These are phyloP conservation scores for Caretta caretta DNA, from an alignment of 2,113 vertebrate genomes.

Conservation along the genomic window DNA sequence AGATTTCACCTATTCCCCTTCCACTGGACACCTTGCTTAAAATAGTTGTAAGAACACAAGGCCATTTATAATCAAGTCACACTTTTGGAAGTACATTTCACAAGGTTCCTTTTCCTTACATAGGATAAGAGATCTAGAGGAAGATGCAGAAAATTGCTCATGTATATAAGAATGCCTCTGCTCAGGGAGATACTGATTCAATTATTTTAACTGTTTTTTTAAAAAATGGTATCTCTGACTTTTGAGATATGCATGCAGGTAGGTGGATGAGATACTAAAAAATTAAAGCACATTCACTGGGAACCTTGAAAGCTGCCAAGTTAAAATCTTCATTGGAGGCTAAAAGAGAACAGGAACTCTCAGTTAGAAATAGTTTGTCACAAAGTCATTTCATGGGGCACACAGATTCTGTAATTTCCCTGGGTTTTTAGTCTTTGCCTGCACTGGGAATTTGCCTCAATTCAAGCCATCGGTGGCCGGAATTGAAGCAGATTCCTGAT, in stretches of 20 bases:
- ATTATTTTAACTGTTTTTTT: background rate
- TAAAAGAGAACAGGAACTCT: background rate
- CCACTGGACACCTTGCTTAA: background rate
- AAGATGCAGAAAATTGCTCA: background rate
- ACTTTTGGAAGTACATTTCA: background rate
- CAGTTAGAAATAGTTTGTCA: background rate
- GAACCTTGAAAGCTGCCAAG: background rate
- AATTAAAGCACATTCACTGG: background rate
- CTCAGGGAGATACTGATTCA: background rate
- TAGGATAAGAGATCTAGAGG: background rate
- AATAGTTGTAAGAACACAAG: background rate
- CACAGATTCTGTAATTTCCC: background rate
- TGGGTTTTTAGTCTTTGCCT: background rate
- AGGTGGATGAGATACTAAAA: background rate
- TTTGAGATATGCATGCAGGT: background rate
- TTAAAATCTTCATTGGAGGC: background rate
- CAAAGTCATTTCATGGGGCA: background rate
- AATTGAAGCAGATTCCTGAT: background rate
- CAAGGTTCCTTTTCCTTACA: background rate
- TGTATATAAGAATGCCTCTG: background rate
- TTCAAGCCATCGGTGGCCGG: background rate
- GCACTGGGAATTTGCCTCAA: background rate
- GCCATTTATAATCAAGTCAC: background rate
- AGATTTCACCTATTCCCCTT: background rate
- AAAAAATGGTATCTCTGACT: background rate